Base-by-base conservation (phyloP, 2,888 invertebrate genomes). In the Drosophila quinaria region DNA sequence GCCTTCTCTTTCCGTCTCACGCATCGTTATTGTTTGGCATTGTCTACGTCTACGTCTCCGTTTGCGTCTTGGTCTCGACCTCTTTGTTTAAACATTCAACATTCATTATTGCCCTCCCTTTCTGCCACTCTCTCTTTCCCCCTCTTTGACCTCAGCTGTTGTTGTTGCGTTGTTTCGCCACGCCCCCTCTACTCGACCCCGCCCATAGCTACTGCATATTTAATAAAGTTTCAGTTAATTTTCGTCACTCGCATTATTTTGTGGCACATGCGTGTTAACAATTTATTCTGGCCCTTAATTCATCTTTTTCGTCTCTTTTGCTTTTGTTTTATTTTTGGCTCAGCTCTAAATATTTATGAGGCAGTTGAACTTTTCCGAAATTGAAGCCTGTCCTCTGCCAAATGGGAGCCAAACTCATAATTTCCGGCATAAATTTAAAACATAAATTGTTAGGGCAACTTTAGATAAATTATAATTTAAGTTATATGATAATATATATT, bases 221-320 rank as follows among this genome's bases (percentile, higher is more conserved):
- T 84, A 87, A 84, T 84, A 87, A 84, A 81, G 69, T 84, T 79
- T 81, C 76, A 73, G 85, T 81, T 84, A 87, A 84, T 84, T 84
- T 87, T 67, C 85, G 78, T 81, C 81, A 80, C 68, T 78, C 81
- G 68, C 77, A 81, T 81, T 83, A 83, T 83, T 81, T 83, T 76
- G 76, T 64, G 71, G 80, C 81, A 77, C 81, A 84, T 79, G 81
- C 79, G 79, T 84, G 84, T 76, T 81, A 75, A 81, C 78, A 83
- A 83, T 83, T 81, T 76, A 81, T 81, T 49, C 70, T 54, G 54
- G 54, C 58, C 72, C 67, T 41, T 62, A 83, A 69, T 73, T 73
- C 51, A 62, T 70, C 52, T 62, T 66, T 67, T 55, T 52, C 50
- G 58, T 50, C 35, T 46, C 19, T 17, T 33, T 68, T 62, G 66